Evolutionary conservation across 2,888 invertebrate species (phyloP).

Genomic region (Drosophila paranaensis): DNA sequence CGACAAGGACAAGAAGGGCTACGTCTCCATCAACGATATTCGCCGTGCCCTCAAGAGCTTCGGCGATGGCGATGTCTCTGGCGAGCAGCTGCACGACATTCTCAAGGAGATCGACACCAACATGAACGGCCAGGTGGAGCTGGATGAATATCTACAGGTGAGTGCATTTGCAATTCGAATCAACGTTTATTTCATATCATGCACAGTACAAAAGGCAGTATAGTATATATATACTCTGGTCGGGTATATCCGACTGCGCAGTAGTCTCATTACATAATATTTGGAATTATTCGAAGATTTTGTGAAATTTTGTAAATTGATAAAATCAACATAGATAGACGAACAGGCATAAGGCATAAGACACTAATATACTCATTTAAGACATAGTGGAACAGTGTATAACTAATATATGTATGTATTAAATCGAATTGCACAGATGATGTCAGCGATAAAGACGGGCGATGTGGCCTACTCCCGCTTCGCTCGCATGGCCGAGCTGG

Average conservation of each 20-base stretch:
- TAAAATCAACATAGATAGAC: neutral
- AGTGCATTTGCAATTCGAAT: neutral
- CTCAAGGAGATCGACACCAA: slow-evolving; percentile 99
- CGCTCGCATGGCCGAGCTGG: slow-evolving; percentile 96
- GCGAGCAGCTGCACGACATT: slow-evolving; percentile 98
- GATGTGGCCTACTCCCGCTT: slow-evolving; percentile 97
- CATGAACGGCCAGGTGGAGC: slow-evolving; percentile 99
- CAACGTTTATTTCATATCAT: neutral
- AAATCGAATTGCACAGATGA: slow-evolving; percentile 90
- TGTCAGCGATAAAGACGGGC: slow-evolving; percentile 99
- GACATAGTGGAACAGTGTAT: neutral
- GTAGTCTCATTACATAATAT: neutral
- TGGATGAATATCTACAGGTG: slow-evolving; percentile 99
- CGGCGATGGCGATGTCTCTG: slow-evolving; percentile 93
- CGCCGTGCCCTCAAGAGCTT: slow-evolving; percentile 95
- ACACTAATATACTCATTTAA: neutral
- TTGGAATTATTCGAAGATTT: neutral
- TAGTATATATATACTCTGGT: neutral
- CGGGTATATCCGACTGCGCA: neutral
- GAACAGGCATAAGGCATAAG: neutral
- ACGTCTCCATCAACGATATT: slow-evolving; percentile 98
- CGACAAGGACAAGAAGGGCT: slow-evolving; percentile 98
- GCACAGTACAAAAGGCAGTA: neutral
- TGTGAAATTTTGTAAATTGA: neutral
- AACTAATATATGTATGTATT: neutral